These are phyloP conservation scores for Sakesphorus luctuosus DNA, from an alignment of 2,113 vertebrate genomes.

Conservation along the genomic window DNA sequence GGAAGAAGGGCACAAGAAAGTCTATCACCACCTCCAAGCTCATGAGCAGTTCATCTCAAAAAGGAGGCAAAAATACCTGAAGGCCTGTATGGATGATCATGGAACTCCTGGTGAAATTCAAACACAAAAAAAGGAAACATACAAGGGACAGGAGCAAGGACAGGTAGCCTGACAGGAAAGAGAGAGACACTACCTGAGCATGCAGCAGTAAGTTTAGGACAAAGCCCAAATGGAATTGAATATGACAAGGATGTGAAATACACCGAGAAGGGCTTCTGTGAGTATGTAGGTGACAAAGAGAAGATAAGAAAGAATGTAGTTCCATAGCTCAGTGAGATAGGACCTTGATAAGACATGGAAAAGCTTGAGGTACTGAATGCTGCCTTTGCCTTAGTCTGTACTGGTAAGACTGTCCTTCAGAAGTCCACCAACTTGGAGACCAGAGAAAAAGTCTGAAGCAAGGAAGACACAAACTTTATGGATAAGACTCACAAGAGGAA, in stretches of 20 bases:
- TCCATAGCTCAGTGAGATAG: not conserved
- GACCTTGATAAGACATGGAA: not conserved
- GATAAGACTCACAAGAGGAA: not conserved
- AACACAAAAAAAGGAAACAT: not conserved
- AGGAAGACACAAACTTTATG: accelerated
- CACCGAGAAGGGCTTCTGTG: not conserved
- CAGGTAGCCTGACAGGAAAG: not conserved
- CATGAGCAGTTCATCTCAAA: not conserved
- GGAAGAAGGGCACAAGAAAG: not conserved
- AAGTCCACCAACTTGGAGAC: not conserved
- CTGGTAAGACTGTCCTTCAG: not conserved
- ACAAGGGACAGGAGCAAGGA: not conserved
- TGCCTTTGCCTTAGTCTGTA: not conserved
- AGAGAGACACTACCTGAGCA: not conserved
- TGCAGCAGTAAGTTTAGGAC: not conserved
- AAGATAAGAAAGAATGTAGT: not conserved
- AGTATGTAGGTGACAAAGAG: not conserved
- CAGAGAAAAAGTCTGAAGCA: not conserved
- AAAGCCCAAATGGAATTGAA: not conserved
- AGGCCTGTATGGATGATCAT: not conserved
- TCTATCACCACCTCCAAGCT: not conserved
- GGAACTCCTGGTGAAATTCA: not conserved
- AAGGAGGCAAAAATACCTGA: not conserved
- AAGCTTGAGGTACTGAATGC: not conserved
- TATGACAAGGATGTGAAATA: not conserved